Base-by-base conservation (phyloP, 2,797 vertebrate species). In the Sciaenops ocellatus region DNA sequence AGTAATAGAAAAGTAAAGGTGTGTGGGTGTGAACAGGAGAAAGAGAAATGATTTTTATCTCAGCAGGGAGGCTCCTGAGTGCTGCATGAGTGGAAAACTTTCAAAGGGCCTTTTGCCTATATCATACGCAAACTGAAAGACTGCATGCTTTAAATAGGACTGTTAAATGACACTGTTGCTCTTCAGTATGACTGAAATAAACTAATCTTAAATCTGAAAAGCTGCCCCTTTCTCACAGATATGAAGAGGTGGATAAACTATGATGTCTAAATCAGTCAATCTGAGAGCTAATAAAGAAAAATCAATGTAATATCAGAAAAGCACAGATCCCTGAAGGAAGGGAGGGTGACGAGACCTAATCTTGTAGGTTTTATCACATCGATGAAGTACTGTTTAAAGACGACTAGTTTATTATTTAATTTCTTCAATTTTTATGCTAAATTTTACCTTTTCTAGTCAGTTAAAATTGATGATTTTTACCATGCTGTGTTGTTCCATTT, bases 1-100 rank as follows among this genome's bases (percentile, higher is more conserved):
- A 65, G 63, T 60, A 71, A 80, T 52, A 66, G 78, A 57, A 71
- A 80, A 78, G 52, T 74, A 41, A 44, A 74, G 22, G 51, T 44
- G 70, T 62, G 78, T 84, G 69, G 70, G 80, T 41, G 78, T 44
- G 46, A 84, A 69, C 2, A 28, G 54, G 54, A 76, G 57, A 60
- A 10, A 51, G 16, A 55, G 54, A 59, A 44, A 15, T 41, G 3
- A 51, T 76, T 68, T 51, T 61, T 46, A 59, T 66, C 24, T 42
- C 62, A 47, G 65, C 30, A 20, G 12, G 5, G 65, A 54, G 61
- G 69, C 60, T 80, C 73, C 69, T 76, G 63, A 47, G 24, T 44
- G 26, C 54, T 59, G 41, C 50, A 34, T 0, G 15, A 55, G 26
- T 6, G 17, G 52, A 41, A 80, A 42, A 30, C 44, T 18, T 75